phyloP scores from a whole-genome alignment of 2,888 invertebrate genomes.

The Mythimna lalbum region DNA sequence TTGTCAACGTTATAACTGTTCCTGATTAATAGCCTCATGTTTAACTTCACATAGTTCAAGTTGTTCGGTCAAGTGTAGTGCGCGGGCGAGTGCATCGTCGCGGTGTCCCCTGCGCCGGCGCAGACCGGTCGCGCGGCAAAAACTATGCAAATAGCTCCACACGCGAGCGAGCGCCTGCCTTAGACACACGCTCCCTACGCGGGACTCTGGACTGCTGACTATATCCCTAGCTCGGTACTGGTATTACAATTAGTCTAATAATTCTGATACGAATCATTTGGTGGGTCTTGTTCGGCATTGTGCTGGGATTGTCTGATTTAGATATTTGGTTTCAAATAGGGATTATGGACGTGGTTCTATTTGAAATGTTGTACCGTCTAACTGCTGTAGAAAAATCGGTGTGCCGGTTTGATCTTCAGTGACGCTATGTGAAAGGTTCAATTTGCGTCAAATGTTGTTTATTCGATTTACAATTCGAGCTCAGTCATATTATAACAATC shows the following conservation, averaged over 20 bases:
- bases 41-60: constrained; percentile 30
- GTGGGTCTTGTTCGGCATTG: constrained; percentile 13
- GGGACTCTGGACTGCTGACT: neutral
- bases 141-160: constrained; percentile 52
- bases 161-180: constrained; percentile 8
- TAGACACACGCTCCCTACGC: constrained; percentile 15
- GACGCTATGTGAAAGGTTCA: neutral
- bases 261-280: constrained; percentile 9
- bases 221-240: constrained; percentile 1
- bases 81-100: constrained; percentile 20
- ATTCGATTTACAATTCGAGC: neutral
- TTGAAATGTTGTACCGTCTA: neutral
- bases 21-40: constrained; percentile 4
- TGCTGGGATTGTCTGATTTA: neutral
- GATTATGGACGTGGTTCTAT: neutral
- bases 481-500: constrained; percentile 24
- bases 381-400: neutral
- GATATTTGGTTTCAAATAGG: neutral
- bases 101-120: constrained; percentile 38
- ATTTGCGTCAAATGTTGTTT: neutral
- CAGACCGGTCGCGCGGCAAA: constrained; percentile 59
- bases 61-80: constrained; percentile 33
- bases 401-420: neutral
- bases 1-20: neutral
- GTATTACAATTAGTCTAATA: constrained; percentile 1